Percentiles rank a stretch among this genome's conserved stretches.
phyloP scores from a whole-genome alignment of 2,797 vertebrate species.

The Chelmon rostratus region DNA sequence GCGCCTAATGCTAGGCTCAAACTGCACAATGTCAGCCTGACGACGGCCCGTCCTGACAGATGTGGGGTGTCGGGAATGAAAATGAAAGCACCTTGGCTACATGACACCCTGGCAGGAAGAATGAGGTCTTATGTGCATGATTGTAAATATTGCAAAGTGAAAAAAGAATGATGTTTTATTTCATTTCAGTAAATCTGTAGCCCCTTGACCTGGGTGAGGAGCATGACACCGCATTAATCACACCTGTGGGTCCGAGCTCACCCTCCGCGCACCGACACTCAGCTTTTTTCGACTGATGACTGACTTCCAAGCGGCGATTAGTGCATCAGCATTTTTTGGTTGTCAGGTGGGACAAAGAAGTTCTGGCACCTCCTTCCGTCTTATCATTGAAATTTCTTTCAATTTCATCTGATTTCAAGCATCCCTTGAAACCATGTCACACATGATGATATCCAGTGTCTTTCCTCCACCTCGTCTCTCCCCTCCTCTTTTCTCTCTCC shows the following conservation, averaged over 20 bases:
- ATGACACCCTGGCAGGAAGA: no score
- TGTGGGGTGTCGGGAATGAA: not conserved
- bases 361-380: not conserved
- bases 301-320: not conserved
- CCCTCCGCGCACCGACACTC: not conserved
- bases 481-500: conserved; percentile 60
- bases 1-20: not conserved
- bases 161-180: not conserved
- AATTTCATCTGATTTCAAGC: no score
- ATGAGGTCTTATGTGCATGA: not conserved
- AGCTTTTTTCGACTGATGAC: not conserved
- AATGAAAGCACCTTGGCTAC: not conserved
- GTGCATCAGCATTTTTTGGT: no score
- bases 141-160: not conserved
- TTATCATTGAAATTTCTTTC: no score
- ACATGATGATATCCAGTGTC: conserved; percentile 14
- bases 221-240: not conserved
- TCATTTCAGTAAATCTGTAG: not conserved
- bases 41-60: not conserved
- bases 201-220: not conserved
- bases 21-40: not conserved
- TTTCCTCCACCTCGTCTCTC: conserved; percentile 28
- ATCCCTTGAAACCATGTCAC: not conserved
- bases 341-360: not conserved
- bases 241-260: not conserved